Evolutionary conservation across 2,797 vertebrate species (phyloP).

Genomic region (Pteropus rufus): DNA sequence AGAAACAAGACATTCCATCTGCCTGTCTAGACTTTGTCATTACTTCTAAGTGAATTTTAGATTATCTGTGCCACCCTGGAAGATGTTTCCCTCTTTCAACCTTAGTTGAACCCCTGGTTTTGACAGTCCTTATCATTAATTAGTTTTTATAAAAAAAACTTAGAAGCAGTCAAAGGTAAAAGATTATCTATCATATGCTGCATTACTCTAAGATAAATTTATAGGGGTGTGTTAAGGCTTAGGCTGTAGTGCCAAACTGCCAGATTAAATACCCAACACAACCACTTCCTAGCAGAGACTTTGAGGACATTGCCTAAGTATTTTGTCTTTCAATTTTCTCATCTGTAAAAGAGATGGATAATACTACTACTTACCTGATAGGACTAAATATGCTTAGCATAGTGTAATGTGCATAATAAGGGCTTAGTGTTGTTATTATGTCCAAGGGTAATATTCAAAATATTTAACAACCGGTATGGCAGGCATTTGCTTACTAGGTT

Average conservation of each 20-base stretch:
- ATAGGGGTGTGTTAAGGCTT: neutral
- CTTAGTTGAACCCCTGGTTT: neutral
- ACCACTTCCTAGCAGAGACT: neutral
- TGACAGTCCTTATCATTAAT: neutral
- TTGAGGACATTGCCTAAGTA: neutral
- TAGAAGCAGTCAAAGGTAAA: neutral
- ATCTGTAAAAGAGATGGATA: neutral
- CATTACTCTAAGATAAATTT: neutral
- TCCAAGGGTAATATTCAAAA: neutral
- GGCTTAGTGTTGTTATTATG: neutral
- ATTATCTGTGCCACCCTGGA: neutral
- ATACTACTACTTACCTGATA: neutral
- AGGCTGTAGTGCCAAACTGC: too few relatives aligned
- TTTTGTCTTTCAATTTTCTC: neutral
- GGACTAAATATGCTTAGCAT: neutral
- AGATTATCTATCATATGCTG: neutral
- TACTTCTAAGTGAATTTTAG: neutral
- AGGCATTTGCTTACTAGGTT: neutral
- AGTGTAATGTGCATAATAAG: neutral
- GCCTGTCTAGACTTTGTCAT: neutral
- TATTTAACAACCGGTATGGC: neutral
- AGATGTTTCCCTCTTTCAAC: neutral
- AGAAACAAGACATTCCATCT: neutral
- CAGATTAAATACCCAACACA: neutral
- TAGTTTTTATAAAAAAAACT: neutral